Conservation (phyloP, 2,113 vertebrate genomes). For the Mesembrinibis cayennensis region DNA sequence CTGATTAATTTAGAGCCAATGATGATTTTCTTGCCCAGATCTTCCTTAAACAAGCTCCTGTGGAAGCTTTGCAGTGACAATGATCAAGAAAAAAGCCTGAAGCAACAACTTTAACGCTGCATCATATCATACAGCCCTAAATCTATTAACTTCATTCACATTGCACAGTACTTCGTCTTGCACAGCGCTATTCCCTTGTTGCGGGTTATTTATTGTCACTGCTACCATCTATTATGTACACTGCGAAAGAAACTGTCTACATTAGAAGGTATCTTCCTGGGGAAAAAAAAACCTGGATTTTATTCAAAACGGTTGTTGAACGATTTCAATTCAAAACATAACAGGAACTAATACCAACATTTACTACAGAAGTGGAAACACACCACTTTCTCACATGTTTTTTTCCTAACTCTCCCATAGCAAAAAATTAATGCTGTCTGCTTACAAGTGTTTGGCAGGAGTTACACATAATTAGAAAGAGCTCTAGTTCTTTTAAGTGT, state of each 20-base stretch:
- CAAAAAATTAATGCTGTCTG: conserved; percentile 1
- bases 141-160: background rate
- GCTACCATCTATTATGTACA: background rate
- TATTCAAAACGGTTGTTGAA: conserved; percentile 1
- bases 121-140: background rate
- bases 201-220: background rate
- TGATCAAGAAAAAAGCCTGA: background rate
- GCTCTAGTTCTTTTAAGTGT: background rate
- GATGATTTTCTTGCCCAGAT: background rate
- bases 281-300: background rate
- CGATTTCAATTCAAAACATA: background rate
- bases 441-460: conserved; percentile 27
- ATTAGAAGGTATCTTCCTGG: background rate
- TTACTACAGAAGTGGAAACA: background rate
- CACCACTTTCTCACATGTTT: background rate
- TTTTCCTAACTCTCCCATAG: background rate
- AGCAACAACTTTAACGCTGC: background rate
- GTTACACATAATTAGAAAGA: background rate
- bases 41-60: background rate
- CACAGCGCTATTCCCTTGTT: background rate
- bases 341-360: background rate
- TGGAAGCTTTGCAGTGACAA: background rate
- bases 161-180: background rate
- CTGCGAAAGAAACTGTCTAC: background rate
- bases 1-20: background rate